Evolutionary conservation across 2,888 invertebrate species (phyloP).

Genomic region (Andrena flavipes): DNA sequence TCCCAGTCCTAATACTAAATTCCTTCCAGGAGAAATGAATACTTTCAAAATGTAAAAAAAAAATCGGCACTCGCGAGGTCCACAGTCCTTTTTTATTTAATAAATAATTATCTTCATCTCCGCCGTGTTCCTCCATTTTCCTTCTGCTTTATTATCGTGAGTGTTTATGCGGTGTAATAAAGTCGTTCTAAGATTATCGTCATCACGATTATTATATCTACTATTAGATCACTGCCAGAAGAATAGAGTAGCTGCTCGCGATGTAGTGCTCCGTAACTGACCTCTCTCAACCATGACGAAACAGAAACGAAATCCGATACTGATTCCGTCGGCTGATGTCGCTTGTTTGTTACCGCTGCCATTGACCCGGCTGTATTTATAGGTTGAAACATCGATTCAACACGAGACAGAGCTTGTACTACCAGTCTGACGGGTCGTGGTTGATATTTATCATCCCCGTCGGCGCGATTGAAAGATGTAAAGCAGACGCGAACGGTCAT

Average conservation of each 20-base stretch:
- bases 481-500: neutral
- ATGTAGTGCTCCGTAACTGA: constrained; percentile 32
- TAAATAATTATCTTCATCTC: too few species aligned
- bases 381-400: constrained; percentile 51
- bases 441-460: constrained; percentile 20
- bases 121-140: too few species aligned
- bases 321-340: constrained; percentile 42
- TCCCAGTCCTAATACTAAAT: too few species aligned
- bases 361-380: constrained; percentile 52
- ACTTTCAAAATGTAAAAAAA: too few species aligned
- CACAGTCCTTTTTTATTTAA: too few species aligned
- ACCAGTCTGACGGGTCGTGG: neutral
- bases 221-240: neutral
- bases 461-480: neutral
- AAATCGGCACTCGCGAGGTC: too few species aligned
- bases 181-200: neutral
- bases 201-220: too few species aligned
- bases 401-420: constrained; percentile 4
- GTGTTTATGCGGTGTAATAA: too few species aligned
- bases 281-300: constrained; percentile 54
- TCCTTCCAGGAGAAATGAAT: too few species aligned
- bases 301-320: constrained; percentile 56
- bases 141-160: too few species aligned
- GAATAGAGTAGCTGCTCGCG: constrained; percentile 3
- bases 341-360: constrained; percentile 50